Percentiles rank a stretch among this genome's conserved stretches.
Conservation (phyloP, 2,797 vertebrate genomes). For the Gorsachius magnificus region DNA sequence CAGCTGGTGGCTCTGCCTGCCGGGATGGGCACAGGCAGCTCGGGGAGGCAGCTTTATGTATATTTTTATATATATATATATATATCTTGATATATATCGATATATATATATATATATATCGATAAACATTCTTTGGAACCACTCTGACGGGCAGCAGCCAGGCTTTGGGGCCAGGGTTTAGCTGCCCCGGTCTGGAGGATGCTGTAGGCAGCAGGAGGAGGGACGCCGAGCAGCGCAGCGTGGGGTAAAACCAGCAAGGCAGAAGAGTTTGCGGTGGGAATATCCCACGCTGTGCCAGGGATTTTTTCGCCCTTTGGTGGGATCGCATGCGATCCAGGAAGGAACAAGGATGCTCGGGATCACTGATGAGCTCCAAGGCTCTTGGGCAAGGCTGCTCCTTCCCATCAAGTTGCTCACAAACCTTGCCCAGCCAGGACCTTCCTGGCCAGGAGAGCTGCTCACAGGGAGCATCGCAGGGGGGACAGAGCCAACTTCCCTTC, state of each 20-base stretch:
- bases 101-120: too few relatives aligned
- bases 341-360: background rate
- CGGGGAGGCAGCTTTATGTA: background rate
- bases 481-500: background rate
- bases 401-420: background rate
- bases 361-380: background rate
- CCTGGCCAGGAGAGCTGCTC: background rate
- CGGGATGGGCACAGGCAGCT: background rate
- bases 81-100: too few relatives aligned
- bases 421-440: background rate
- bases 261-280: background rate
- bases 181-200: accelerated
- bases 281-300: accelerated
- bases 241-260: background rate
- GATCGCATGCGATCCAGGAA: accelerated
- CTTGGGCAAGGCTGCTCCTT: accelerated
- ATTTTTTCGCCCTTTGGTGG: background rate
- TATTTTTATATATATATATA: too few relatives aligned
- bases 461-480: accelerated
- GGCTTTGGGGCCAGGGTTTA: background rate
- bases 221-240: accelerated
- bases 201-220: background rate
- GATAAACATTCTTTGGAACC: too few relatives aligned
- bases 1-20: background rate
- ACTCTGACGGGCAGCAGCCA: background rate